phyloP scores from a whole-genome alignment of 2,113 vertebrate species.

The Eubucco bourcierii region DNA sequence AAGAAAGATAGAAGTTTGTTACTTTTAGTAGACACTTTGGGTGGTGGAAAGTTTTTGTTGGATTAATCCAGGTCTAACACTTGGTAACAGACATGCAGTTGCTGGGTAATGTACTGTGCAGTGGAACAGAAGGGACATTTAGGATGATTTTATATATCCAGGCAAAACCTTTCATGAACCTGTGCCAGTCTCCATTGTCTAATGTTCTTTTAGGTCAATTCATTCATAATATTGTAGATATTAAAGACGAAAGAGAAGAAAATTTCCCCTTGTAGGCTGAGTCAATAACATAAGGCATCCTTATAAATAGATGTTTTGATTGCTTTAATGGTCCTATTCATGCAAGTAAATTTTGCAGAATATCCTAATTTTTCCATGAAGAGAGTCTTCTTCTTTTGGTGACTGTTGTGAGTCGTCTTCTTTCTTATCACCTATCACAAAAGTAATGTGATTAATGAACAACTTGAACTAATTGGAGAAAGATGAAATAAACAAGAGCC shows the following conservation, averaged over 20 bases:
- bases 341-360: background rate
- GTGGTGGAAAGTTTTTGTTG: background rate
- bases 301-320: background rate
- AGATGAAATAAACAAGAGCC: slow-evolving; percentile 17
- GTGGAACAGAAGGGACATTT: background rate
- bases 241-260: background rate
- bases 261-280: background rate
- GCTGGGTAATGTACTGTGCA: background rate
- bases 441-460: slow-evolving; percentile 23
- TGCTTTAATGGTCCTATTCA: background rate
- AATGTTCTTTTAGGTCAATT: background rate
- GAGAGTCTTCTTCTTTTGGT: background rate
- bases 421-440: background rate
- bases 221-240: background rate
- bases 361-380: background rate
- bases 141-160: background rate
- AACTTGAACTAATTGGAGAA: slow-evolving; percentile 34
- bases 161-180: background rate
- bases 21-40: background rate
- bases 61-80: background rate
- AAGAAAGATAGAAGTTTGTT: background rate
- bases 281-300: background rate
- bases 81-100: background rate
- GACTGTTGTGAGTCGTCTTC: background rate
- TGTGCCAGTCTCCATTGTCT: background rate